Conservation (phyloP, 1,140 invertebrate species). For the Antheraea mylitta region DNA sequence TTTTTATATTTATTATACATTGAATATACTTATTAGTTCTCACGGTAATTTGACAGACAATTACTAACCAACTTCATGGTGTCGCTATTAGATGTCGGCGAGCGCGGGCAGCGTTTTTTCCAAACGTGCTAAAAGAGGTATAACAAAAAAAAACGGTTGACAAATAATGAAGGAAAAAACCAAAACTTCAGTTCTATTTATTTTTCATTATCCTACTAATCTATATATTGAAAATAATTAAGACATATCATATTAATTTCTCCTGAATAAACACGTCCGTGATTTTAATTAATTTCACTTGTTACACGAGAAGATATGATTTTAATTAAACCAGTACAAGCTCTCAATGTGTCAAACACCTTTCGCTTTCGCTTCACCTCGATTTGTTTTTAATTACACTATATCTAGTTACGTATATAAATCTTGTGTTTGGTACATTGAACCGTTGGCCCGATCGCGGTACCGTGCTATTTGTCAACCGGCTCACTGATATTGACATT, state of each 20-base stretch:
- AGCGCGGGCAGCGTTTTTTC: no score
- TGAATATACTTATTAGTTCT: no score
- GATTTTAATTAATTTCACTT: constrained; percentile 30
- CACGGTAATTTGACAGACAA: no score
- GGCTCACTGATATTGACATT: constrained; percentile 55
- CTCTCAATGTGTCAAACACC: constrained; percentile 34
- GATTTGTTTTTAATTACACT: constrained; percentile 32
- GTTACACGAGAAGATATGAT: constrained; percentile 28
- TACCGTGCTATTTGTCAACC: constrained; percentile 18
- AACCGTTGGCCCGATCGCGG: constrained; percentile 14
- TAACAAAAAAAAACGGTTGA: no score
- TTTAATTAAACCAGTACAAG: constrained; percentile 35
- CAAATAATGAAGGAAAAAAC: no score
- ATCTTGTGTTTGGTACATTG: constrained; percentile 20
- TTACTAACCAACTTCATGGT: no score
- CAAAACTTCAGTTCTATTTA: no score
- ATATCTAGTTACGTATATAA: constrained; percentile 20
- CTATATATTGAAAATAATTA: background rate
- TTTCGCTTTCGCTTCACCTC: constrained; percentile 48
- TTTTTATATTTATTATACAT: no score
- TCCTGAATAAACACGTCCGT: constrained; percentile 3
- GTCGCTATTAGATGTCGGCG: no score
- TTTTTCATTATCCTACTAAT: background rate
- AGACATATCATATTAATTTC: background rate
- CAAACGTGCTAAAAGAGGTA: no score